Evolutionary conservation across 1,140 invertebrate species (phyloP).

Genomic region (Trissolcus basalis): DNA sequence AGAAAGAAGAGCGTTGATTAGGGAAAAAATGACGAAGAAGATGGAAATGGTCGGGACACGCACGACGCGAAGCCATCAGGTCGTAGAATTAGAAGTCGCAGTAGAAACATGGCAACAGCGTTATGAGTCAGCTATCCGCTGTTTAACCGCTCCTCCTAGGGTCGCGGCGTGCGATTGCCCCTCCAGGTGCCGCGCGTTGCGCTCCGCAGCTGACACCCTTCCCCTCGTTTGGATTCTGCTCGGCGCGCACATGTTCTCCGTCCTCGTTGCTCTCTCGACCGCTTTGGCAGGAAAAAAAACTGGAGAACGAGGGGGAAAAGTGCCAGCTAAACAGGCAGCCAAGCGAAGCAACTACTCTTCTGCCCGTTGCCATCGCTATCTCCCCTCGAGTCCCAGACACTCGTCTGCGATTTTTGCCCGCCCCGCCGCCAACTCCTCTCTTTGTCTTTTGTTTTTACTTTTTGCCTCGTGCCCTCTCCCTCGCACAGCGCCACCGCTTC

Average conservation of each 20-base stretch:
- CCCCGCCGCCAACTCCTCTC: constrained; percentile 13
- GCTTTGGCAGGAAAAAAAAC: constrained; percentile 5
- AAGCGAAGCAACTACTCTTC: constrained; percentile 42
- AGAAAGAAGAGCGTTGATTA: too few species aligned
- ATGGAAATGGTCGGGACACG: too few species aligned
- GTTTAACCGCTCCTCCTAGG: constrained; percentile 52
- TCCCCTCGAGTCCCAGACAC: constrained; percentile 69
- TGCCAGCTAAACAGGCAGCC: constrained; percentile 42
- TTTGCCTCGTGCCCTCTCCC: constrained; percentile 3
- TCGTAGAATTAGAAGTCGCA: constrained; percentile 28
- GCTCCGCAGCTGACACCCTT: constrained; percentile 72
- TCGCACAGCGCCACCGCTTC: constrained; percentile 47
- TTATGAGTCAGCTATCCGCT: constrained; percentile 73
- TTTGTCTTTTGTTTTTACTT: constrained; percentile 37
- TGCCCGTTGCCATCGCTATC: constrained; percentile 53
- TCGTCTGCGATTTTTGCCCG: constrained; percentile 39
- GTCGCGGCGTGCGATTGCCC: constrained; percentile 49
- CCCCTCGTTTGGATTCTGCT: constrained; percentile 52
- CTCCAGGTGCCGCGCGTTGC: constrained; percentile 27
- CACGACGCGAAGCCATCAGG: not conserved
- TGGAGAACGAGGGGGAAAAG: constrained; percentile 33
- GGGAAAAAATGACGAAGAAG: not conserved
- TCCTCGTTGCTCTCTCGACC: constrained; percentile 31
- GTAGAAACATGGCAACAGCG: constrained; percentile 72
- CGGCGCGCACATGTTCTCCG: constrained; percentile 43